Conservation (phyloP, 2,888 invertebrate species). For the Anthrax anthrax region DNA sequence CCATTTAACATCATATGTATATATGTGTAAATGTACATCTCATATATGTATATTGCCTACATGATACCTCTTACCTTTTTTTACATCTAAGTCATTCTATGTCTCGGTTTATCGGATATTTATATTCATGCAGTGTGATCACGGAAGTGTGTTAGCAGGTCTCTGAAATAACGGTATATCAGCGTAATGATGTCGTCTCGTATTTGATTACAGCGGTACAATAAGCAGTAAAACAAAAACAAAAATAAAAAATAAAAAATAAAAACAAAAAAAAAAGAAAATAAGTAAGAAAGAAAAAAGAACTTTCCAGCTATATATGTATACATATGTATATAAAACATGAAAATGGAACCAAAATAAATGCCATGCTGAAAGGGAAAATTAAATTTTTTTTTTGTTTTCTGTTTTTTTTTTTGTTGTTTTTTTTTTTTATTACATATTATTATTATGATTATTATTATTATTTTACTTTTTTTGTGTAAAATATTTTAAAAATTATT, state of each 20-base stretch:
- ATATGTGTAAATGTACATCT: no score
- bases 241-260: no score
- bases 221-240: not conserved
- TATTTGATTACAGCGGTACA: slow-evolving; percentile 11
- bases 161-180: slow-evolving; percentile 33
- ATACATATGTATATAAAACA: not conserved
- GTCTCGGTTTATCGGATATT: not conserved
- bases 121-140: slow-evolving; percentile 18
- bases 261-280: not conserved
- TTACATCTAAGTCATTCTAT: no score
- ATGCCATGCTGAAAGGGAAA: slow-evolving; percentile 10
- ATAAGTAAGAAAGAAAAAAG: not conserved
- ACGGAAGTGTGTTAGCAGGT: slow-evolving; percentile 38
- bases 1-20: no score
- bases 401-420: no score
- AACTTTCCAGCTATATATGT: not conserved
- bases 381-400: no score
- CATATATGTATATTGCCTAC: no score
- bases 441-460: no score
- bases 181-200: slow-evolving; percentile 11
- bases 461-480: not conserved
- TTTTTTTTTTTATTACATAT: no score
- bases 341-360: slow-evolving; percentile 2
- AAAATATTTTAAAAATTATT: no score
- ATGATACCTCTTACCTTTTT: no score